Evolutionary conservation across 2,797 vertebrate genomes (phyloP), one percentile per base, ranked within the genome.

Genomic region (Pachyuromys duprasi): DNA sequence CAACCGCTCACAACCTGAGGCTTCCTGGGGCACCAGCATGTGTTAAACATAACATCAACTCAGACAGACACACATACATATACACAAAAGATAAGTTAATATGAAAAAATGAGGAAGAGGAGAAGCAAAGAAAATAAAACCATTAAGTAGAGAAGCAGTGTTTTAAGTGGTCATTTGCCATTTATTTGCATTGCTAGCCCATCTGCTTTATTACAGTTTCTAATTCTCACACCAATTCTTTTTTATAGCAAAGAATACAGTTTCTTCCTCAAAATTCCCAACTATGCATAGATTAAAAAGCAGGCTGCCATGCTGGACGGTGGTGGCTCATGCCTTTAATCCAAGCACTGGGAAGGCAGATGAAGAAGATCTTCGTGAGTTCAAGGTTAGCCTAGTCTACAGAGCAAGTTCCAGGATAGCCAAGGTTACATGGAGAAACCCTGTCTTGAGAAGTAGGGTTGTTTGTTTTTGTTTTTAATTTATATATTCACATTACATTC

Each of bases 231-330:
- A 98, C 97, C 97, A 98, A 95, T 98, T 98, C 97, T 96, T 98
- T 98, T 98, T 98, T 98, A 70, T 96, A 98, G 88, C 97, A 98
- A 98, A 98, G 98, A 97, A 98, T 98, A 98, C 98, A 97, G 97
- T 97, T 98, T 97, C 97, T 98, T 97, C 97, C 98, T 98, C 97
- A 96, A 97, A 97, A 97, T 91, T 97, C 96, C 97, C 97, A 97
- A 98, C 98, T 97, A 98, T 98, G 98, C 98, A 98, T 98, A 98
- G 98, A 98, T 98, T 98, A 97, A 98, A 98, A 98, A 98, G 97
- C 98, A 98, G 98, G 98, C 97, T 98, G 98, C 98, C 98, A 98
- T 45, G 49, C 49, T 49, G 9, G 49, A 49, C 49, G 49, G 49
- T 49, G 9, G 49, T 49, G 49, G 49, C 49, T 49, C 8, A 49